Evolutionary conservation across 2,797 vertebrate species (phyloP).

Genomic region (Distichodus sexfasciatus): DNA sequence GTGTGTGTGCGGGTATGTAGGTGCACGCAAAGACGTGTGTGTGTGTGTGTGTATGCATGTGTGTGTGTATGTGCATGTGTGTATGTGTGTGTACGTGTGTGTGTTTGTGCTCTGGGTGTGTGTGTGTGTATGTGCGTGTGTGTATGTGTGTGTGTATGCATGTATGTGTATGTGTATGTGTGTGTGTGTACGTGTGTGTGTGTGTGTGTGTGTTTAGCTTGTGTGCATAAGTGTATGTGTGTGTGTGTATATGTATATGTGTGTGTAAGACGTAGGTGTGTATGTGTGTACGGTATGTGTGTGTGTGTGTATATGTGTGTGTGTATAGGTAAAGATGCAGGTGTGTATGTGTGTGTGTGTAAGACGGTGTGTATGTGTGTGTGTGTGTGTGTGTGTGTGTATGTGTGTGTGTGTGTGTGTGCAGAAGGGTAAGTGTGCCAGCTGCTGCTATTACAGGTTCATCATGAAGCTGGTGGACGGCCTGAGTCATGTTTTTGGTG

Average conservation of each 20-base stretch:
- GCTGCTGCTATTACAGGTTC: no score
- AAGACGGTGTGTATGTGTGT: slow-evolving; percentile 19
- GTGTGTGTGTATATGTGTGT: slow-evolving; percentile 14
- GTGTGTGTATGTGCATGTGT: no score
- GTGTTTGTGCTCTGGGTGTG: no score
- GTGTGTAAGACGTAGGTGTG: slow-evolving; percentile 16
- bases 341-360: background rate
- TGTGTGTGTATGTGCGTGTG: no score
- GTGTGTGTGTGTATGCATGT: no score
- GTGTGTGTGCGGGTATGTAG: no score
- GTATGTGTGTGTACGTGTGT: no score
- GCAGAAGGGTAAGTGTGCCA: background rate
- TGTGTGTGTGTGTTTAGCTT: background rate
- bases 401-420: slow-evolving; percentile 7
- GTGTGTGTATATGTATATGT: background rate
- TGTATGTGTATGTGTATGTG: background rate
- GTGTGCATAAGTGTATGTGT: background rate
- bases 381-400: slow-evolving; percentile 28
- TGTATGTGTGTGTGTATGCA: no score
- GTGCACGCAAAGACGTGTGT: no score
- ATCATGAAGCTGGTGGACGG: no score
- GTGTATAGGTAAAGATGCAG: background rate
- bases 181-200: background rate
- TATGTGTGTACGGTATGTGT: slow-evolving; percentile 32
- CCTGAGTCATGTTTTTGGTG: no score